Evolutionary conservation across 2,888 invertebrate species (phyloP), one percentile per base, ranked within the genome.

Genomic region (Volucella inflata): DNA sequence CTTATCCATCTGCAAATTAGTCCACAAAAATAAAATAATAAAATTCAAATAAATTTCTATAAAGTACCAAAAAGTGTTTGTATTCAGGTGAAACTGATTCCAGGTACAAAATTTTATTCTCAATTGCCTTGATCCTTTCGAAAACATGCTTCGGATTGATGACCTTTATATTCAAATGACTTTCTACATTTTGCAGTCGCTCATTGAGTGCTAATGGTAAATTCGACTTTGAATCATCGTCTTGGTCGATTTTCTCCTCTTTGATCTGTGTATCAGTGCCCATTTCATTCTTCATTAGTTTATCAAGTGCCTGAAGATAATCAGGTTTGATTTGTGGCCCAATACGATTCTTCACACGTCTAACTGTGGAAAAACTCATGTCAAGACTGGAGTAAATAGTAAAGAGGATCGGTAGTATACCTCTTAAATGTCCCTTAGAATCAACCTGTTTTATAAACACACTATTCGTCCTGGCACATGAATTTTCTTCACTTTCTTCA

Each of bases 51-150:
- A 11, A 55, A 30, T 12, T 51, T 64, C 40, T 12, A n/a, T 2
- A 30, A 42, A 8, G 1, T 92, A 94, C 95, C 93, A 94, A 93
- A 91, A 95, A 95, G 88, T 95, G 94, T 30, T 94, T 94, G 89
- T 97, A 97, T 91, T 97, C 97, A 0, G 97, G 97, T 48, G 97
- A 97, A 70, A 96, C 91, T 0, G 96, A 94, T 91, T 97, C 96
- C 77, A 97, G 91, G 82, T 94, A 93, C 8, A 96, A 92, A 62
- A 97, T 94, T 87, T 95, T 94, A 89, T 97, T 94, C 91, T 97
- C 97, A 88, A 97, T 93, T 1, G 92, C 92, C 91, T 96, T 96
- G 6, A 97, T 91, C 40, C 97, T 93, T 77, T 92, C 92, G 89
- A 95, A 96, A 42, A 97, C 92, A 90, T 95, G 95, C 76, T 93